Conservation (phyloP, 2,888 invertebrate species). For the Melinaea menophilus region DNA sequence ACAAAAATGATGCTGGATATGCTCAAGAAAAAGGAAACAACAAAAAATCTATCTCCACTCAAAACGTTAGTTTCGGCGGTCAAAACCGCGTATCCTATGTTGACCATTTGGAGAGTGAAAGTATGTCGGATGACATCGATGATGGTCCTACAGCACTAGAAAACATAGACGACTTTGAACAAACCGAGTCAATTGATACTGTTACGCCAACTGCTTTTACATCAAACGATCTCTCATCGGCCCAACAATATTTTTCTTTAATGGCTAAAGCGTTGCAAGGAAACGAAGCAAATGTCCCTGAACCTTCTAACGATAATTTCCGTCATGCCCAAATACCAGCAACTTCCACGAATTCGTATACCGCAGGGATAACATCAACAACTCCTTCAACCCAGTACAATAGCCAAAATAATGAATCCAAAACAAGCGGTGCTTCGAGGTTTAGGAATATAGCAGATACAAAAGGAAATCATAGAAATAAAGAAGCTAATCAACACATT, state of each 20-base stretch:
- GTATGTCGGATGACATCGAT: constrained; percentile 33
- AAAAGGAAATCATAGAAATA: constrained; percentile 20
- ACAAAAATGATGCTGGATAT: constrained; percentile 45
- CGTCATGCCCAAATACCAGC: constrained; percentile 60
- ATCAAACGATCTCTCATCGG: constrained; percentile 57
- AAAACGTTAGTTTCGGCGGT: constrained; percentile 66
- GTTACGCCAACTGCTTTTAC: constrained; percentile 52
- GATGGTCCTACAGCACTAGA: constrained; percentile 50
- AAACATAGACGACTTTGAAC: constrained; percentile 45
- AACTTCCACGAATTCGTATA: constrained; percentile 41
- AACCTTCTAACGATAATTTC: constrained; percentile 63
- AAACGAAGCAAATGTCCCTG: constrained; percentile 51
- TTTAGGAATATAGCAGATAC: constrained; percentile 7
- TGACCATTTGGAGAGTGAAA: constrained; percentile 55
- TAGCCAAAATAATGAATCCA: constrained; percentile 15
- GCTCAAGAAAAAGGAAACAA: constrained; percentile 48
- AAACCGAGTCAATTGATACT: constrained; percentile 40
- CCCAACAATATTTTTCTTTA: constrained; percentile 58
- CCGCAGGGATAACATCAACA: constrained; percentile 43
- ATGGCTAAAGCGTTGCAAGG: constrained; percentile 60
- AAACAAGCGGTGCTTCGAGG: constrained; percentile 12
- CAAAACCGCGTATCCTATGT: constrained; percentile 59
- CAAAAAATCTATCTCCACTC: constrained; percentile 68
- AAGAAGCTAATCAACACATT: constrained; percentile 13
- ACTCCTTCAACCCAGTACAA: constrained; percentile 24